Evolutionary conservation across 2,113 vertebrate species (phyloP).

Genomic region (Morone saxatilis): DNA sequence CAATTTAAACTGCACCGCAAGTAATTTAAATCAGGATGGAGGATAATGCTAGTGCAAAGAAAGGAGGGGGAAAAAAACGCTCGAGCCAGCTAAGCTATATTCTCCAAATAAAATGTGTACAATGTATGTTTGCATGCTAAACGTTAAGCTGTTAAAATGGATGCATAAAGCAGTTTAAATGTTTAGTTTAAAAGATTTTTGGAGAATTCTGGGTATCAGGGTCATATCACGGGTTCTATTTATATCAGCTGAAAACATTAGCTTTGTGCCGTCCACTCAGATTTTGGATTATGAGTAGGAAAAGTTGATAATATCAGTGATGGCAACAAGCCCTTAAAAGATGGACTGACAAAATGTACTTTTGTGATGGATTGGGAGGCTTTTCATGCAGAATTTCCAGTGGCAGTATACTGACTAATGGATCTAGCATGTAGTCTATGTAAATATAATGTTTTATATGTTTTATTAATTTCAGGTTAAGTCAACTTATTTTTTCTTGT

Average conservation of each 20-base stretch:
- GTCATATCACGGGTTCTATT: background rate
- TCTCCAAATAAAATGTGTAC: constrained; percentile 7
- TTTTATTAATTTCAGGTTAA: too few species aligned
- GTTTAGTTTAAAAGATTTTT: constrained; percentile 58
- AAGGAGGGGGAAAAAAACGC: background rate
- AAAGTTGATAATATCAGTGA: constrained; percentile 11
- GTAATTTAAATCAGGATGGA: constrained; percentile 44
- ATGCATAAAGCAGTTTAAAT: constrained; percentile 60
- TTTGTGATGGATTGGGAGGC: background rate
- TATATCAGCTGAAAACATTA: background rate
- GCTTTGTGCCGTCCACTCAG: constrained; percentile 27
- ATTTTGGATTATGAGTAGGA: constrained; percentile 49
- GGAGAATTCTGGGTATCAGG: constrained; percentile 23
- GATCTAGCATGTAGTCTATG: too few species aligned
- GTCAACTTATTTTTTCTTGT: too few species aligned
- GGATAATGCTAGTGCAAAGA: constrained; percentile 43
- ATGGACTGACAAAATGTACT: background rate
- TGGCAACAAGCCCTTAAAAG: background rate
- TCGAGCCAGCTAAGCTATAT: background rate
- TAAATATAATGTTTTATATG: too few species aligned
- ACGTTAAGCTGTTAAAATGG: constrained; percentile 52
- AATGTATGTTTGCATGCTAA: constrained; percentile 1
- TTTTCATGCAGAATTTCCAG: background rate
- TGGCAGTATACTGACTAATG: background rate
- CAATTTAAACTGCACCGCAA: constrained; percentile 37